These are phyloP conservation scores for Conchocele bisecta DNA, from an alignment of 2,888 invertebrate species.

Conservation along the genomic window DNA sequence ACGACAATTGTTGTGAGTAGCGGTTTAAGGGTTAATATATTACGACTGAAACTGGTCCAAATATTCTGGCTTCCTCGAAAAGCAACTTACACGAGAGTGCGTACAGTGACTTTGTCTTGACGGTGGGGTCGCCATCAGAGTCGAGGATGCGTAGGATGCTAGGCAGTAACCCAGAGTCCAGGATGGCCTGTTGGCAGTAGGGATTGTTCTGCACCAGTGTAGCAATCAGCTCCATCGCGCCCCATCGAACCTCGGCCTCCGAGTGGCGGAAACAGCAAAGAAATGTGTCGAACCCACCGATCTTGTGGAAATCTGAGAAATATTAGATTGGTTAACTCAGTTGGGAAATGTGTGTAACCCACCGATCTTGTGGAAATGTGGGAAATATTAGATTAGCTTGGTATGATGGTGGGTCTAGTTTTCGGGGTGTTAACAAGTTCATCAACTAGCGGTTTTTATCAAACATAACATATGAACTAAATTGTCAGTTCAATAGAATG, in stretches of 20 bases:
- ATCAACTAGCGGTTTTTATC: too few relatives aligned
- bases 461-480: too few relatives aligned
- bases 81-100: constrained; percentile 90
- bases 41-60: too few relatives aligned
- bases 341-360: constrained; percentile 89
- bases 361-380: constrained; percentile 93
- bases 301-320: constrained; percentile 89
- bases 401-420: constrained; percentile 87
- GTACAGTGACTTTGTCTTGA: constrained; percentile 88
- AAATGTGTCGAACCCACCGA: constrained; percentile 91
- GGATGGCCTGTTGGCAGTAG: constrained; percentile 88
- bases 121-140: constrained; percentile 85
- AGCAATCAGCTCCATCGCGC: constrained; percentile 88
- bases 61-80: not conserved
- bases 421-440: too few relatives aligned
- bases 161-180: constrained; percentile 87
- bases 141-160: constrained; percentile 86
- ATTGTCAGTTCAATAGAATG: too few relatives aligned
- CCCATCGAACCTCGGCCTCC: constrained; percentile 86
- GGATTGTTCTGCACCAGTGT: constrained; percentile 94
- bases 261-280: constrained; percentile 87
- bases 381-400: constrained; percentile 84
- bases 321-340: constrained; percentile 86
- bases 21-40: too few relatives aligned
- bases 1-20: too few relatives aligned